phyloP scores from a whole-genome alignment of 1,140 invertebrate genomes.

The Pogonognathellus flavescens region DNA sequence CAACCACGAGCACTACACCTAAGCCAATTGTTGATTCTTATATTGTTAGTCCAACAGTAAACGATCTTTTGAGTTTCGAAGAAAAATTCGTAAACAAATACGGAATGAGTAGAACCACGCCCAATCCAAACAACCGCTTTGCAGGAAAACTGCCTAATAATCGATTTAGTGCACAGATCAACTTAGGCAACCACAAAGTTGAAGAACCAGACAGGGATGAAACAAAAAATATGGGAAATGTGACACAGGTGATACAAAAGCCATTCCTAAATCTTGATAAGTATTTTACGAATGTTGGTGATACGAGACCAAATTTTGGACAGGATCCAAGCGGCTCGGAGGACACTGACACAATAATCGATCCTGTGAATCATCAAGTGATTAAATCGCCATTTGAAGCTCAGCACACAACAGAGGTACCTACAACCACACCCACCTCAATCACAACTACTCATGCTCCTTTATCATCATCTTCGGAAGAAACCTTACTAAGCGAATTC shows the following conservation, averaged over 20 bases:
- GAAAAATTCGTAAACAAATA: slow-evolving; percentile 52
- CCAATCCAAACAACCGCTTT: slow-evolving; percentile 47
- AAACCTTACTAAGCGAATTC: slow-evolving; percentile 1
- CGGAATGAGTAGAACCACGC: not conserved
- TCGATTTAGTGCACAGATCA: not conserved
- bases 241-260: not conserved
- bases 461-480: not conserved
- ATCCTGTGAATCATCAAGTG: slow-evolving; percentile 62
- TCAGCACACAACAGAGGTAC: not conserved
- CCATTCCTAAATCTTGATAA: slow-evolving; percentile 26
- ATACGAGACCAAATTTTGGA: slow-evolving; percentile 70
- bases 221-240: not conserved
- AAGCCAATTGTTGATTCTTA: slow-evolving; percentile 23
- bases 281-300: slow-evolving; percentile 51
- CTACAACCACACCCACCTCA: not conserved
- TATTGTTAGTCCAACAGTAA: slow-evolving; percentile 51
- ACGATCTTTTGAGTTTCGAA: slow-evolving; percentile 49
- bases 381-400: slow-evolving; percentile 60
- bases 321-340: slow-evolving; percentile 80
- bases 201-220: not conserved
- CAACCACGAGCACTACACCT: slow-evolving; percentile 23
- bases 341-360: slow-evolving; percentile 59
- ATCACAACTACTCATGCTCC: not conserved
- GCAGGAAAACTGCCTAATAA: slow-evolving; percentile 27
- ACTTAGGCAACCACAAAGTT: not conserved